These are phyloP conservation scores for Gymnosoma rotundatum DNA, from an alignment of 2,888 invertebrate species.

Conservation along the genomic window DNA sequence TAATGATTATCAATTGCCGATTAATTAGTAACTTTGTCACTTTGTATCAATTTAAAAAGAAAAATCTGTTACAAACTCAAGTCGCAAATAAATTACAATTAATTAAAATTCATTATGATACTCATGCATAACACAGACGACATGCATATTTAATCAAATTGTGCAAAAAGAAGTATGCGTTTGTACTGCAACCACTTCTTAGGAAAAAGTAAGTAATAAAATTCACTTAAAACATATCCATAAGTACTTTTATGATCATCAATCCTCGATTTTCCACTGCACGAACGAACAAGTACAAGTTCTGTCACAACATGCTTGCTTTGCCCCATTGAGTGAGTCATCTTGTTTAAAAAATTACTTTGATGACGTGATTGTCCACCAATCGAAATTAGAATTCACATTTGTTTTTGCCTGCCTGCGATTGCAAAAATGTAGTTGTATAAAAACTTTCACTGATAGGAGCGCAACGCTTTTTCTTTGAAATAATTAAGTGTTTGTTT, in stretches of 20 bases:
- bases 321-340: conserved; percentile 42
- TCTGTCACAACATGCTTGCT: not conserved
- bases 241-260: not conserved
- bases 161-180: conserved; percentile 11
- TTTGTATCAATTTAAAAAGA: conserved; percentile 42
- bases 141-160: conserved; percentile 60
- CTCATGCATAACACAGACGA: conserved; percentile 52
- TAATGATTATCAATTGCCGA: conserved; percentile 61
- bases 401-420: conserved; percentile 2
- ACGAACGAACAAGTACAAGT: not conserved
- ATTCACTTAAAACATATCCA: not conserved
- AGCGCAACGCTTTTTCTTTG: too few relatives aligned
- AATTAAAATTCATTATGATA: conserved; percentile 63
- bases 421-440: conserved; percentile 11
- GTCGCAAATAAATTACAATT: conserved; percentile 43
- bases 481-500: not conserved
- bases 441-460: conserved; percentile 16
- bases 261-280: conserved; percentile 1
- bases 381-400: conserved; percentile 52
- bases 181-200: not conserved
- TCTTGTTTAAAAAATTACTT: conserved; percentile 38
- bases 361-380: conserved; percentile 61
- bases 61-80: conserved; percentile 43
- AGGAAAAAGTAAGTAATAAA: not conserved
- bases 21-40: conserved; percentile 63